A percentile compares a stretch with the other conserved stretches of the same genome.
Evolutionary conservation across 1,140 invertebrate species (phyloP).

Genomic region (Acyrthosiphon pisum): DNA sequence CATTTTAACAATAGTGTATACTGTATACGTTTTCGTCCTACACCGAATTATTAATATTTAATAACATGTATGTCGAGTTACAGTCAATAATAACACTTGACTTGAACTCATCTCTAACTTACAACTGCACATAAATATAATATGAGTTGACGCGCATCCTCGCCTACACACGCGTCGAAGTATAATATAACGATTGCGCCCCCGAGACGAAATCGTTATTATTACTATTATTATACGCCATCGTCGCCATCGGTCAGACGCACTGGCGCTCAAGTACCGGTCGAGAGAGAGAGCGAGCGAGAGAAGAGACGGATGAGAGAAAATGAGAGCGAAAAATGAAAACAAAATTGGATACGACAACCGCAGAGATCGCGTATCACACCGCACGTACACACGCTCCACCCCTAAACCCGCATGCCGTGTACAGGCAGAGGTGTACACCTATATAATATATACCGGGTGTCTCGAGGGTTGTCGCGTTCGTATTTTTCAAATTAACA

Average conservation of each 20-base stretch:
- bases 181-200: not conserved
- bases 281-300: not conserved
- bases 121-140: not conserved
- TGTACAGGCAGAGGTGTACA: not conserved
- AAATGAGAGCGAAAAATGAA: not conserved
- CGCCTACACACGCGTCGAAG: not conserved
- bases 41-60: not conserved
- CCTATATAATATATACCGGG: not conserved
- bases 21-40: not conserved
- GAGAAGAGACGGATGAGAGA: not conserved
- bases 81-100: not conserved
- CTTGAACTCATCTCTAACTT: not conserved
- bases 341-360: not conserved
- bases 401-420: not conserved
- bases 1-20: not conserved
- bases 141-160: not conserved
- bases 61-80: not conserved
- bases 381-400: not conserved
- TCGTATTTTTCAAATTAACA: not conserved
- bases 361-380: not conserved
- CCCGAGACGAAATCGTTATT: not conserved
- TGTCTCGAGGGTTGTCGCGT: not conserved
- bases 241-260: not conserved
- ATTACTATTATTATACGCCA: not conserved
- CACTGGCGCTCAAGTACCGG: not conserved